Base-by-base conservation (phyloP, 2,888 invertebrate genomes). In the Morpho helenor region DNA sequence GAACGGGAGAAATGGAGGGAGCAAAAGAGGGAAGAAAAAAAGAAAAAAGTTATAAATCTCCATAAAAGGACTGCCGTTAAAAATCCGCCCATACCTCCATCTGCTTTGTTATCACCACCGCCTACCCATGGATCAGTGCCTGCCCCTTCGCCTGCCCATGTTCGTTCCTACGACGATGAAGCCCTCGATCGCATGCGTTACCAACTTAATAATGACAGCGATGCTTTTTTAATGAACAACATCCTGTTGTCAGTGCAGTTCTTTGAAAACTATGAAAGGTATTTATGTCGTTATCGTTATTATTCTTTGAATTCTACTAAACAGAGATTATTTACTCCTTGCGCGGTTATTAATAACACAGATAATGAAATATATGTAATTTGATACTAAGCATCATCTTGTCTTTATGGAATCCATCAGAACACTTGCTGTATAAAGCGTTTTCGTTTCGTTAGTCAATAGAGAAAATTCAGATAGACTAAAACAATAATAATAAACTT, bases 251-350 rank as follows among this genome's bases (percentile, higher is more conserved):
- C 94, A 9, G 90, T 95, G 23, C 95, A 96, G 81, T 96, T 96
- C 83, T 96, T 95, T 71, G 93, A 94, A 66, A 94, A 96, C 77
- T 96, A 93, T 73, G 94, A 96, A 76, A 92, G 93, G 96, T 96
- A 80, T 91, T 92, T 55, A 44, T 53, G 22, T 0, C 7, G 45
- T 1, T 42, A 50, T 48, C 41, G 40, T 41, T 51, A 44, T 10
- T 43, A 49, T 56, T 51, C 40, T n/a, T 16, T 10, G 55, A 59
- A 39, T 44, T 40, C 31, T 41, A 31, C 52, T 46, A 22, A n/a
- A 40, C 40, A 45, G 8, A 41, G 39, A 31, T 57, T 51, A 16
- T 16, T 16, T 16, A 41, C 8, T 50, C 45, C 23, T 48, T 8
- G 9, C 48, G 42, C 31, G 31, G 31, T 31, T 2, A 31, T 31